These are phyloP conservation scores for Junonia oenone DNA, from an alignment of 2,888 invertebrate genomes.

Conservation along the genomic window DNA sequence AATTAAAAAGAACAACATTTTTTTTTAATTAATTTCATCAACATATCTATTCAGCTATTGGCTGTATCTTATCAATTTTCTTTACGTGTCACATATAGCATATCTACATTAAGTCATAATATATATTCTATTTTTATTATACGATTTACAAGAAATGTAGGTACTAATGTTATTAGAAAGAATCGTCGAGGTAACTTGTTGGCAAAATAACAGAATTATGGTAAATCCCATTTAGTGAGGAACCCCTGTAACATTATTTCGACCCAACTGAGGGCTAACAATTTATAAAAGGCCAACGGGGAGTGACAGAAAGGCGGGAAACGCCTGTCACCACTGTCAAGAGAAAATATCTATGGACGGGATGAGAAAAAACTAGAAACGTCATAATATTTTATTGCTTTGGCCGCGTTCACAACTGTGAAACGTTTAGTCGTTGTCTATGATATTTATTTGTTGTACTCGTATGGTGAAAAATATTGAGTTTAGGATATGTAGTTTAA, in stretches of 20 bases:
- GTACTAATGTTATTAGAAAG: slow-evolving; percentile 18
- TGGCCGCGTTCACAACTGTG: slow-evolving; percentile 25
- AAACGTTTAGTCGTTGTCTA: slow-evolving; percentile 1
- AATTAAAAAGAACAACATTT: no score
- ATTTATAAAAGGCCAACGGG: slow-evolving; percentile 68
- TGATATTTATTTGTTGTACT: neutral
- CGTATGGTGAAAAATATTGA: neutral
- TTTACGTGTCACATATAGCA: neutral
- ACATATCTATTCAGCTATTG: no score
- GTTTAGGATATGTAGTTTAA: neutral
- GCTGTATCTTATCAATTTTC: neutral
- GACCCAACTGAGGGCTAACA: slow-evolving; percentile 59
- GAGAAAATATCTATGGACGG: slow-evolving; percentile 61
- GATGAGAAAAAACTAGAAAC: slow-evolving; percentile 54
- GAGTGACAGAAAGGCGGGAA: slow-evolving; percentile 68
- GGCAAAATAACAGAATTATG: slow-evolving; percentile 66
- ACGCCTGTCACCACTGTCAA: slow-evolving; percentile 71
- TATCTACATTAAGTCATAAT: neutral
- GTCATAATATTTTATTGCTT: slow-evolving; percentile 65
- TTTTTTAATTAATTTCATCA: no score
- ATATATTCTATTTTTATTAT: neutral
- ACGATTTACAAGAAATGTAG: neutral
- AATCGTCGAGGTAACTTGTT: slow-evolving; percentile 49
- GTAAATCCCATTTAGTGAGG: slow-evolving; percentile 65
- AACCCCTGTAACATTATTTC: slow-evolving; percentile 64